Evolutionary conservation across 1,140 invertebrate genomes (phyloP), one percentile per base, ranked within the genome.

Genomic region (Drosophila watanabei): DNA sequence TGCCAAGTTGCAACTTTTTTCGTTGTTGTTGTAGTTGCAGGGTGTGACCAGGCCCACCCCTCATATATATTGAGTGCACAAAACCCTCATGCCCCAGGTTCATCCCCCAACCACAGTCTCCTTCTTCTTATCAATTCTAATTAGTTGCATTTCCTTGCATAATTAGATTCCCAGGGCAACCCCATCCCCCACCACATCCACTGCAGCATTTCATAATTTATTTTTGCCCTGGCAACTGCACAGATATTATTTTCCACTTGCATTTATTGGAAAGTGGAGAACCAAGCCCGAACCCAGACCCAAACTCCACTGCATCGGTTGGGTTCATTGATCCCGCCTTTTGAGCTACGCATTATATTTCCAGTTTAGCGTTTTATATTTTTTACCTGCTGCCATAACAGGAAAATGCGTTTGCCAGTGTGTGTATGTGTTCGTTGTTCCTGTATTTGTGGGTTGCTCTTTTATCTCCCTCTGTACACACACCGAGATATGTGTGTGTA

Each of bases 321-420:
- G 58, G 66, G 85, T 88, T 88, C 85, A 88, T 89, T 88, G 85
- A 89, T 88, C 85, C 85, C 85, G 35, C 79, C 59, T 79, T 81
- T 88, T 81, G 59, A 85, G 81, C 78, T 90, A 88, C 85, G 85
- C 86, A 88, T 88, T 88, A 81, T 77, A 85, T 90, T 88, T 88
- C 85, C 85, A 88, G 85, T 88, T 88, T 88, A 81, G 45, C 79
- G 86, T 88, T 85, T 88, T 85, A 90, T 80, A 82, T 85, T 70
- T 69, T 91, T 87, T 90, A 90, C 86, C 86, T 89, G 86, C 86
- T 89, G 86, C 73, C 64, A 65, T 77, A 86, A 82, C 82, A 90
- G 86, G 86, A 89, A 89, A 89, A 86, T 89, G 78, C 73, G 66
- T 80, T 46, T 73, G 71, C 56, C 46, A 48, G 66, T 79, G 56